Evolutionary conservation across 1,140 invertebrate genomes (phyloP).

Genomic region (Atopsyche davidsoni): DNA sequence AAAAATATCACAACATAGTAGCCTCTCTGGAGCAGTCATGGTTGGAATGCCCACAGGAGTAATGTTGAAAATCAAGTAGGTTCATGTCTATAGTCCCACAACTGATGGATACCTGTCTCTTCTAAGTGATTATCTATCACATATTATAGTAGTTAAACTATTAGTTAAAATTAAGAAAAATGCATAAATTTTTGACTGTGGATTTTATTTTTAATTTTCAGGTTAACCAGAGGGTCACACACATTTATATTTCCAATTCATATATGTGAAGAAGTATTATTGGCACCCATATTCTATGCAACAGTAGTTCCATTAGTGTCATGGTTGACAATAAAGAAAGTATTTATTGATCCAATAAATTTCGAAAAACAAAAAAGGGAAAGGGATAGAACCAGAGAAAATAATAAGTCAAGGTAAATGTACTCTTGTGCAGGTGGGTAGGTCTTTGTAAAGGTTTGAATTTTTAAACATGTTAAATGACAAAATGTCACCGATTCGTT

Average conservation of each 20-base stretch:
- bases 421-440: conserved; percentile 2
- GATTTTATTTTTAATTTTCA: conserved; percentile 47
- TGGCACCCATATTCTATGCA: conserved; percentile 88
- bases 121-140: too few species aligned
- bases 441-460: too few species aligned
- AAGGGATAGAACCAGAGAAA: conserved; percentile 45
- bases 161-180: too few species aligned
- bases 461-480: too few species aligned
- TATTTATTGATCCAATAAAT: conserved; percentile 82
- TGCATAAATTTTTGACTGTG: too few species aligned
- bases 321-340: conserved; percentile 75
- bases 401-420: conserved; percentile 25
- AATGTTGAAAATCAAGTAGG: conserved; percentile 80
- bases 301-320: conserved; percentile 78
- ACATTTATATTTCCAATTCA: conserved; percentile 85
- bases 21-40: conserved; percentile 75
- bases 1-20: conserved; percentile 84
- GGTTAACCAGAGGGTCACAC: conserved; percentile 80
- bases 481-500: too few species aligned
- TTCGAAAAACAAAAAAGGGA: conserved; percentile 70
- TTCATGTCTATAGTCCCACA: conserved; percentile 10
- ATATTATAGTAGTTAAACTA: too few species aligned
- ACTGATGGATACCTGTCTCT: too few species aligned
- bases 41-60: conserved; percentile 84
- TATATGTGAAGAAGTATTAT: conserved; percentile 82